Base-by-base conservation (phyloP, 2,797 vertebrate species). In the Aplochiton taeniatus region DNA sequence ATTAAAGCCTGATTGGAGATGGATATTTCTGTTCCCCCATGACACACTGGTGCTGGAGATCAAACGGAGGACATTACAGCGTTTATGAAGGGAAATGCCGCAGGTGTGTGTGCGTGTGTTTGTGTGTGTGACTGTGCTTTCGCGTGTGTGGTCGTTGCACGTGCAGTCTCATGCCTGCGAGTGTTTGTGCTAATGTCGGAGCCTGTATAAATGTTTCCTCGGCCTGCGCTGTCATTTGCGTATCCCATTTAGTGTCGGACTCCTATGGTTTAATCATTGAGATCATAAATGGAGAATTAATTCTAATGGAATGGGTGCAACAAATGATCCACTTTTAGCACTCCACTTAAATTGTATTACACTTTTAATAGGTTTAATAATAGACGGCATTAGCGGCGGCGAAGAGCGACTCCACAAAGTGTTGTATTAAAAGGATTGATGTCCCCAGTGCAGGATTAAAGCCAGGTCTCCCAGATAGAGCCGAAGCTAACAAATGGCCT, bases 341-440 rank as follows among this genome's bases (percentile, higher is more conserved):
- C 85, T 86, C 82, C 77, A 79, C 87, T 88, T 85, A 83, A 87
- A 84, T 81, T 80, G 85, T 74, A 88, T 88, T 88, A 89, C 83
- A 81, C 76, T 85, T 90, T 88, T 89, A 90, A 90, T 83, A 83
- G 85, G 82, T 89, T 89, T 90, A 91, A 90, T 91, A 91, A 90
- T 87, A 86, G 84, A 80, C 62, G 46, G 80, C 79, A 82, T 89
- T 89, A 85, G 80, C 74, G 84, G 90, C 80, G 85, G 76, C 77
- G 70, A 75, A 78, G 81, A 86, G 83, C 19, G 74, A 80, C 81
- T 83, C 75, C 73, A 82, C 85, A 82, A 81, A 88, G 83, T 81
- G 86, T 87, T 89, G 83, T 83, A 86, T 88, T 89, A 87, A 90
- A 87, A 90, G 75, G 87, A 91, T 90, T 90, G 85, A 91, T 91